phyloP scores from a whole-genome alignment of 2,888 invertebrate genomes.

The Agrochola lychnidis region DNA sequence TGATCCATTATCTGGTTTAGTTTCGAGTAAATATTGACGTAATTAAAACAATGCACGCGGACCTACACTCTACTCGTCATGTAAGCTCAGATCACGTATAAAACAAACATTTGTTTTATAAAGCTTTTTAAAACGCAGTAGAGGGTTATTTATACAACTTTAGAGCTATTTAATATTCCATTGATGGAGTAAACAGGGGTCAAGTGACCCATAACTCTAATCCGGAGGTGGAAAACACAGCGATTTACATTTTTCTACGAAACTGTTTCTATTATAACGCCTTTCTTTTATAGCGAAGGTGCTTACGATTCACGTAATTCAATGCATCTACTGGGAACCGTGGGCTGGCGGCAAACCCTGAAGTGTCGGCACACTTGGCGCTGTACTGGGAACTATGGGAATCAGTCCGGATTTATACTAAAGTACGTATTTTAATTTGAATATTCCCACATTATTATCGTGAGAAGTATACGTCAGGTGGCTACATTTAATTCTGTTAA shows the following conservation, averaged over 20 bases:
- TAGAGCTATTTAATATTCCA: constrained; percentile 82
- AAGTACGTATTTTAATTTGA: constrained; percentile 50
- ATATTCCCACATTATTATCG: constrained; percentile 57
- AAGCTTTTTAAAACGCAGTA: constrained; percentile 45
- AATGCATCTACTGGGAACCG: constrained; percentile 65
- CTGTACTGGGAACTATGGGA: constrained; percentile 45
- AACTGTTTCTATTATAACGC: constrained; percentile 78
- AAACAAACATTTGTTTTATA: constrained; percentile 60
- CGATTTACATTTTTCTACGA: constrained; percentile 85
- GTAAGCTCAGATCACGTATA: constrained; percentile 36
- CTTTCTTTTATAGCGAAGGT: constrained; percentile 77
- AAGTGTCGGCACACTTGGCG: constrained; percentile 55
- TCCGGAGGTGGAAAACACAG: constrained; percentile 77
- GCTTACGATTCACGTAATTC: constrained; percentile 77
- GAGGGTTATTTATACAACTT: constrained; percentile 67
- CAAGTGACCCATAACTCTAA: constrained; percentile 85
- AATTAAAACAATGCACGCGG: constrained; percentile 45
- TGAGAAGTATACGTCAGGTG: constrained; percentile 38
- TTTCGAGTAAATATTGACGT: constrained; percentile 49
- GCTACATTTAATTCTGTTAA: constrained; percentile 24
- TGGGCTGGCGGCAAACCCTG: constrained; percentile 53
- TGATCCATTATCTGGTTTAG: constrained; percentile 41
- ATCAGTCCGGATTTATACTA: constrained; percentile 49
- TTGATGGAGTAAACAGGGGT: constrained; percentile 77
- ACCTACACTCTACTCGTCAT: constrained; percentile 15